These are phyloP conservation scores for Cephus rjabovi DNA, from an alignment of 2,888 invertebrate genomes.

Conservation along the genomic window DNA sequence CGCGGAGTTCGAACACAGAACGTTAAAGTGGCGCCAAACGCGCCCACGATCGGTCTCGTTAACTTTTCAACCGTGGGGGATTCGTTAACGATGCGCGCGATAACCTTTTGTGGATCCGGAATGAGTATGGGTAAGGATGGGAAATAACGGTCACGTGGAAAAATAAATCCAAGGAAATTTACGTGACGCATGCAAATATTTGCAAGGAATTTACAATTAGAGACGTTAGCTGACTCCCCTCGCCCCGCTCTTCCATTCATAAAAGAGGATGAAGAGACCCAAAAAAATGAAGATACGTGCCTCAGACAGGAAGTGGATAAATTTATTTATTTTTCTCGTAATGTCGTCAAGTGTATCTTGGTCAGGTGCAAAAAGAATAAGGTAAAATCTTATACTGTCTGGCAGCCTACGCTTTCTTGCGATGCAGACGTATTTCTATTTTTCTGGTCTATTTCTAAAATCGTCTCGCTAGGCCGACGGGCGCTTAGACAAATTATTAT, in stretches of 20 bases:
- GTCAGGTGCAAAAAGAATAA: slow-evolving; percentile 16
- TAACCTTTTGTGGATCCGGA: background rate
- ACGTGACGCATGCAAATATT: too few species aligned
- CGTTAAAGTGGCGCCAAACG: background rate
- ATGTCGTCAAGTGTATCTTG: slow-evolving; percentile 18
- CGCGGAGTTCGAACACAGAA: background rate
- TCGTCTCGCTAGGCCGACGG: slow-evolving; percentile 10
- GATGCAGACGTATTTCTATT: background rate
- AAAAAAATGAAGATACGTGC: background rate
- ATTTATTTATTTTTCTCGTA: slow-evolving; percentile 12
- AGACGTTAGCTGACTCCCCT: background rate
- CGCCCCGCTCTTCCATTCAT: background rate
- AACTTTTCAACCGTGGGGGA: background rate
- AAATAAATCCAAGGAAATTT: background rate
- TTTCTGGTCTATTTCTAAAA: slow-evolving; percentile 2
- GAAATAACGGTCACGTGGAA: background rate
- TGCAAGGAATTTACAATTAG: background rate
- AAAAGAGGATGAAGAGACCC: background rate
- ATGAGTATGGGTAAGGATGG: background rate
- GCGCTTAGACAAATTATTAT: slow-evolving; percentile 4
- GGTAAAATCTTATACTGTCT: background rate
- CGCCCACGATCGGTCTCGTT: background rate
- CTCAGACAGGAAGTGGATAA: background rate
- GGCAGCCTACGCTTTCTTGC: background rate
- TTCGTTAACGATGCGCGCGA: background rate